Conservation (phyloP, 1,140 invertebrate species). For the Drosophila persimilis region DNA sequence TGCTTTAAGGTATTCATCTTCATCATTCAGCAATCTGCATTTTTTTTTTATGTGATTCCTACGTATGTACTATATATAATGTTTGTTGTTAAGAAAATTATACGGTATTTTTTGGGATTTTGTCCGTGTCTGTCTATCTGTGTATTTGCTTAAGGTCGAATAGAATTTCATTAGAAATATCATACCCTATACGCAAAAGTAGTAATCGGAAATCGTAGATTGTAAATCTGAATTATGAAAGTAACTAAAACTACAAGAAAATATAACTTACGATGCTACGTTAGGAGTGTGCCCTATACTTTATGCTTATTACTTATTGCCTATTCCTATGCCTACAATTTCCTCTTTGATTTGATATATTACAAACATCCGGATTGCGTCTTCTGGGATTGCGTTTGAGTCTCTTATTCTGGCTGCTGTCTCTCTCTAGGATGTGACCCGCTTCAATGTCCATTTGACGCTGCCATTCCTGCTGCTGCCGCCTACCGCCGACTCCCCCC, state of each 20-base stretch:
- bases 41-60: conserved; percentile 1
- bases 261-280: conserved; percentile 44
- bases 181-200: conserved; percentile 16
- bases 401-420: no score
- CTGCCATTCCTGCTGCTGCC: conserved; percentile 14
- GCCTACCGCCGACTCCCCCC: neutral
- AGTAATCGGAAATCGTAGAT: conserved; percentile 41
- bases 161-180: conserved; percentile 50
- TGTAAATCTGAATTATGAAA: conserved; percentile 20
- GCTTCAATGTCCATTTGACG: conserved; percentile 27
- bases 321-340: conserved; percentile 22
- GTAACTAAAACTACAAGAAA: conserved; percentile 43
- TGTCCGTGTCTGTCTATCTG: conserved; percentile 1
- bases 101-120: conserved; percentile 52
- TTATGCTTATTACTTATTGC: neutral
- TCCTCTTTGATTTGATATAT: conserved; percentile 46
- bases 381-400: conserved; percentile 1
- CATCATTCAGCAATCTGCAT: no score
- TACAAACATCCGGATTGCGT: conserved; percentile 26
- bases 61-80: conserved; percentile 1
- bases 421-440: conserved; percentile 1
- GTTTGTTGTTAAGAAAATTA: conserved; percentile 35
- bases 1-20: conserved; percentile 55
- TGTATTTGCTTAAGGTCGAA: conserved; percentile 32
- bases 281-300: conserved; percentile 10